Evolutionary conservation across 2,797 vertebrate genomes (phyloP).

Genomic region (Alauda arvensis): DNA sequence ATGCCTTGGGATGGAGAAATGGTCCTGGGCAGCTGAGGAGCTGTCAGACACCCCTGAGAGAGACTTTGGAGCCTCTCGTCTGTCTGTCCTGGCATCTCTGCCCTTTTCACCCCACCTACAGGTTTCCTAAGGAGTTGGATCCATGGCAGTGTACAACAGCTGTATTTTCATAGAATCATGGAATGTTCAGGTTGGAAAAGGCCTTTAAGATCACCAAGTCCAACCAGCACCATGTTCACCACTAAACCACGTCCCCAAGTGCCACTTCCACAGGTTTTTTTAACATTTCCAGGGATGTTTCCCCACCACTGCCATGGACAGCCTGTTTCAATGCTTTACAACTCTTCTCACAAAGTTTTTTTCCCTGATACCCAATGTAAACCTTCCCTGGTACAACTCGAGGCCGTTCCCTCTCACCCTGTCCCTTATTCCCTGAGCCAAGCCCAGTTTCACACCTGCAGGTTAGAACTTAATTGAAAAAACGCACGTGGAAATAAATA

Average conservation of each 20-base stretch:
- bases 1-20: not conserved
- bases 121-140: not conserved
- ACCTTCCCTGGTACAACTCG: not conserved
- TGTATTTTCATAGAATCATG: not conserved
- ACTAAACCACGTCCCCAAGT: rapidly evolving
- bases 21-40: not conserved
- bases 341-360: rapidly evolving
- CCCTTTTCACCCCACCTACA: not conserved
- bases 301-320: not conserved
- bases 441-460: not conserved
- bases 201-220: not conserved
- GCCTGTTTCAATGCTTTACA: not conserved
- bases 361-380: not conserved
- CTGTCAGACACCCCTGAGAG: not conserved
- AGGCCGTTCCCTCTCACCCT: not conserved
- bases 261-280: rapidly evolving
- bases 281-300: not conserved
- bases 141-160: rapidly evolving
- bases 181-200: not conserved
- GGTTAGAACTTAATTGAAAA: not conserved
- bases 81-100: not conserved
- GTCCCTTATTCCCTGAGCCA: not conserved
- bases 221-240: rapidly evolving
- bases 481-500: not conserved
- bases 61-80: rapidly evolving